Base-by-base conservation (phyloP, 2,888 invertebrate species). In the Andrena praecox region DNA sequence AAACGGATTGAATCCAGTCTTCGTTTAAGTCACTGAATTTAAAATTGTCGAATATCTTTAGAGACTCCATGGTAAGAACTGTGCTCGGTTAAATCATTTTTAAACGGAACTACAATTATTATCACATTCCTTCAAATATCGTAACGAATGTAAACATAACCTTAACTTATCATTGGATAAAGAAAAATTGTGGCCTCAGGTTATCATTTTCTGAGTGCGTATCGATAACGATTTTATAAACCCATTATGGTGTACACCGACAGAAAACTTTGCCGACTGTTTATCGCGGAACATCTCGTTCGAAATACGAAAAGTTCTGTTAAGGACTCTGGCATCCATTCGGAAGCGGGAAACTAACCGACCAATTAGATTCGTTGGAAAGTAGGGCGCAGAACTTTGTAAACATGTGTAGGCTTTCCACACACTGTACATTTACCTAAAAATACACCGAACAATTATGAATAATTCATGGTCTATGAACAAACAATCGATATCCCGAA, bases 1-100 rank as follows among this genome's bases (percentile, higher is more conserved):
- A 96, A 5, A 95, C 94, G 31, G 94, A 94, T 86, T 95, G 94
- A 1, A 95, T 95, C 96, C 96, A 96, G 16, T 94, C 94, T 81
- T 94, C 91, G 77, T 94, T 94, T 0, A 96, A 90, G 50, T 85
- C 80, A 20, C 95, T 93, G 77, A 96, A 91, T 54, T 93, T 91
- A 56, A 92, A 91, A 35, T 86, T 87, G n/a, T 91, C 89, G 67
- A 93, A 92, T 69, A 92, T 85, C 67, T 89, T 87, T 16, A 93
- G 69, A 8, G 90, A 89, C 62, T 93, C 93, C 93, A 93, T 93
- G 59, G 29, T 79, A 50, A 35, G 42, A 63, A 85, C 48, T 68
- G 64, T 56, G 33, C 8, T 33, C 29, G 68, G 52, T 77, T 33
- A 78, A 77, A 76, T 70, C 62, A 69, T 79, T 75, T 80, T 77